These are phyloP conservation scores for Steinernema khuongi DNA, from an alignment of 1,140 invertebrate species.

Conservation along the genomic window DNA sequence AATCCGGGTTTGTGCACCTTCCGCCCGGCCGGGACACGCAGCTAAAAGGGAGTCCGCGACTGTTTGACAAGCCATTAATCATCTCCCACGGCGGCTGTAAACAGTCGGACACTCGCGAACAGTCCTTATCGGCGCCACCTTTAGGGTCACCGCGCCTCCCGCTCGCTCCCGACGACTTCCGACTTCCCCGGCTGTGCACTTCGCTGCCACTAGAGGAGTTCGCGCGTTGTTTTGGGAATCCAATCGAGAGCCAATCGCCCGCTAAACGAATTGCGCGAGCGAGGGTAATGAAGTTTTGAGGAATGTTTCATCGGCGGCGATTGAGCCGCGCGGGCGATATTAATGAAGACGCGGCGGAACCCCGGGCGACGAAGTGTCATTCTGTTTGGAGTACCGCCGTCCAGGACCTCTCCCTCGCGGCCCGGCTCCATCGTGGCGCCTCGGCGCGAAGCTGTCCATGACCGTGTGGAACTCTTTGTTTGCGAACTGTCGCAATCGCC, in stretches of 20 bases:
- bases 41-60: not conserved
- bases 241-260: slow-evolving; percentile 1
- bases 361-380: too few relatives aligned
- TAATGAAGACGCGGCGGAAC: not conserved
- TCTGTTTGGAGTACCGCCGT: too few relatives aligned
- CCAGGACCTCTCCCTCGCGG: too few relatives aligned
- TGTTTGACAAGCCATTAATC: not conserved
- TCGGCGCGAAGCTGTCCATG: too few relatives aligned
- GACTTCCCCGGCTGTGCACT: not conserved
- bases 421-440: too few relatives aligned
- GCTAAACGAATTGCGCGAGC: slow-evolving; percentile 2
- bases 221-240: not conserved
- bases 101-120: not conserved
- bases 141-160: not conserved
- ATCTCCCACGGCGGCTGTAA: slow-evolving; percentile 8
- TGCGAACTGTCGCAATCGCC: slow-evolving; percentile 7
- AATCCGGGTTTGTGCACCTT: not conserved
- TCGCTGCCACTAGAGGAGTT: not conserved
- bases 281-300: slow-evolving; percentile 1
- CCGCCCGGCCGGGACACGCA: not conserved
- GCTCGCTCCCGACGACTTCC: not conserved
- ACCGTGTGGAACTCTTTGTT: too few relatives aligned
- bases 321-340: not conserved
- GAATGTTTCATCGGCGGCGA: not conserved
- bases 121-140: not conserved